These are phyloP conservation scores for Phacellophora camtschatica DNA, from an alignment of 30 jellyfish, hydroid and myxozoan genomes.

Conservation along the genomic window DNA sequence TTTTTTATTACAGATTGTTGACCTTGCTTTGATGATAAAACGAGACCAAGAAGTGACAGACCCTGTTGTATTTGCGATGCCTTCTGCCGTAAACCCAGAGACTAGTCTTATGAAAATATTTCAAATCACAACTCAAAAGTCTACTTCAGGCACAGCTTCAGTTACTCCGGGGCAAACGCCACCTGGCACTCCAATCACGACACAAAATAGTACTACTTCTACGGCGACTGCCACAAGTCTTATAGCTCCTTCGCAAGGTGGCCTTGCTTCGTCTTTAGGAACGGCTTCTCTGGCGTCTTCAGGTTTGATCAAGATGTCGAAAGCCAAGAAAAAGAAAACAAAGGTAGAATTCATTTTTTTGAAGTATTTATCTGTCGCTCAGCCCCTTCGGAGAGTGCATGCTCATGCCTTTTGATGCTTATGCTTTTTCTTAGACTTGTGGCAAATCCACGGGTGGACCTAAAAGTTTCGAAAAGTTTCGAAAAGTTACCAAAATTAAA, in stretches of 20 bases:
- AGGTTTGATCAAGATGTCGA: constrained; percentile 82
- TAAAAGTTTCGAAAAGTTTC: no score
- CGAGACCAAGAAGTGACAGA: constrained; percentile 84
- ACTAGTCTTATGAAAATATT: constrained; percentile 57
- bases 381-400: no score
- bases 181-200: constrained; percentile 78
- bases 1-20: no score
- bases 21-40: constrained; percentile 86
- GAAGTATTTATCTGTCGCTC: not conserved
- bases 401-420: no score
- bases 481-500: no score
- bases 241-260: constrained; percentile 97
- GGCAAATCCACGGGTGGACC: no score
- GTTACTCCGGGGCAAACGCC: constrained; percentile 90
- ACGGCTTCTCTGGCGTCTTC: constrained; percentile 98
- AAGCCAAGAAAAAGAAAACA: constrained; percentile 88
- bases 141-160: constrained; percentile 20
- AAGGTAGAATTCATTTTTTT: constrained; percentile 59
- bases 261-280: constrained; percentile 97
- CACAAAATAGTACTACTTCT: not conserved
- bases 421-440: no score
- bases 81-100: constrained; percentile 77
- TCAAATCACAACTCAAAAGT: constrained; percentile 12
- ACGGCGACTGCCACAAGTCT: constrained; percentile 59
- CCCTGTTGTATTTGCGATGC: constrained; percentile 49